Conservation (phyloP, 2,113 vertebrate genomes). For the Leucoraja erinaceus region DNA sequence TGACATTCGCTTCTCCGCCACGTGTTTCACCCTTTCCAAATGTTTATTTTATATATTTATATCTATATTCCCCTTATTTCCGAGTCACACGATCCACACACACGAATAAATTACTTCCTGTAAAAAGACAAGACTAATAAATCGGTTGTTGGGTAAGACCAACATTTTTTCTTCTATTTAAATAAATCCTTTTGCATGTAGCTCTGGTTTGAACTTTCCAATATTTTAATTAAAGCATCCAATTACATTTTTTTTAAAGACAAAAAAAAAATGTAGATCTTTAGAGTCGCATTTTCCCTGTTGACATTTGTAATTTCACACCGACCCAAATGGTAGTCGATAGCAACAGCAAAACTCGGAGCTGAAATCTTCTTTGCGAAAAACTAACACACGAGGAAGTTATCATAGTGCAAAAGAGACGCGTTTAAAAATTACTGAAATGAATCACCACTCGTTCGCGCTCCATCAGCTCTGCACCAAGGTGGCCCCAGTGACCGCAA, state of each 20-base stretch:
- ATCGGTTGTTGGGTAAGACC: slow-evolving; percentile 21
- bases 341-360: background rate
- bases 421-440: slow-evolving; percentile 47
- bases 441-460: slow-evolving; percentile 76
- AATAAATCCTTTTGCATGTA: background rate
- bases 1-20: slow-evolving; percentile 74
- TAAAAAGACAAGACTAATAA: slow-evolving; percentile 32
- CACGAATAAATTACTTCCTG: slow-evolving; percentile 35
- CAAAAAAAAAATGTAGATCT: background rate
- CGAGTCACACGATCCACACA: slow-evolving; percentile 39
- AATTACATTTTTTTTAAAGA: background rate
- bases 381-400: slow-evolving; percentile 17
- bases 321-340: slow-evolving; percentile 10
- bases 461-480: slow-evolving; percentile 71
- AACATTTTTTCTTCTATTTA: slow-evolving; percentile 16
- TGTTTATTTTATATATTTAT: slow-evolving; percentile 28
- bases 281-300: slow-evolving; percentile 7
- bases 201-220: slow-evolving; percentile 14
- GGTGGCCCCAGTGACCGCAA: slow-evolving; percentile 71
- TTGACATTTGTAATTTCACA: slow-evolving; percentile 31
- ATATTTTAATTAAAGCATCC: background rate
- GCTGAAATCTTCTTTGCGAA: background rate
- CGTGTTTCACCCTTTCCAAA: slow-evolving; percentile 40
- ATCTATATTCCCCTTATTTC: slow-evolving; percentile 36
- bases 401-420: slow-evolving; percentile 15